A percentile compares a stretch with the other conserved stretches of the same genome.
These are phyloP conservation scores for Anarrhichthys ocellatus DNA, from an alignment of 2,113 vertebrate species.

Conservation along the genomic window DNA sequence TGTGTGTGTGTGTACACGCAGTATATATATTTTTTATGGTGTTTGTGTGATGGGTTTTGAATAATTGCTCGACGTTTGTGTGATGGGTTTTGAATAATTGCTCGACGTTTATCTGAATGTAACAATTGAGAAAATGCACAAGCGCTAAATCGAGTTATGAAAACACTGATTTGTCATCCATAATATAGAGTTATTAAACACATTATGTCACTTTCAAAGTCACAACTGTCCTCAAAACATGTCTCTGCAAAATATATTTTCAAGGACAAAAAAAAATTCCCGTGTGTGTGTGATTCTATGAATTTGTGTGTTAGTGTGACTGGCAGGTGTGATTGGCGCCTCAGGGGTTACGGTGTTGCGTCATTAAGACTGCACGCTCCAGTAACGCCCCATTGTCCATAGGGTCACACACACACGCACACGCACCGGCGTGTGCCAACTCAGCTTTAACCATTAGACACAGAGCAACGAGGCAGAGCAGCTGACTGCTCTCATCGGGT, in stretches of 20 bases:
- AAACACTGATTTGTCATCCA: background rate
- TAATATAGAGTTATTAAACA: background rate
- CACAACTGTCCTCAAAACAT: constrained; percentile 14
- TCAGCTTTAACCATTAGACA: constrained; percentile 58
- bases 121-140: constrained; percentile 34
- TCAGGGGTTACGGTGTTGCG: constrained; percentile 47
- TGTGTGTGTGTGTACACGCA: background rate
- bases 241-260: background rate
- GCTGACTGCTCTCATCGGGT: constrained; percentile 53
- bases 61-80: constrained; percentile 27
- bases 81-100: constrained; percentile 47
- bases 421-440: constrained; percentile 20
- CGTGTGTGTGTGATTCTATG: constrained; percentile 3
- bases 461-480: constrained; percentile 53
- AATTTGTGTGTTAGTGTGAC: constrained; percentile 28
- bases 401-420: constrained; percentile 26
- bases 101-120: constrained; percentile 35
- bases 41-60: constrained; percentile 19
- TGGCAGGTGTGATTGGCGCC: constrained; percentile 67
- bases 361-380: constrained; percentile 49
- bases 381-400: constrained; percentile 59
- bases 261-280: background rate
- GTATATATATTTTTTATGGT: constrained; percentile 9
- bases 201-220: background rate
- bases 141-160: background rate